Conservation (phyloP, 1,140 invertebrate species). For the Antheraea pernyi region DNA sequence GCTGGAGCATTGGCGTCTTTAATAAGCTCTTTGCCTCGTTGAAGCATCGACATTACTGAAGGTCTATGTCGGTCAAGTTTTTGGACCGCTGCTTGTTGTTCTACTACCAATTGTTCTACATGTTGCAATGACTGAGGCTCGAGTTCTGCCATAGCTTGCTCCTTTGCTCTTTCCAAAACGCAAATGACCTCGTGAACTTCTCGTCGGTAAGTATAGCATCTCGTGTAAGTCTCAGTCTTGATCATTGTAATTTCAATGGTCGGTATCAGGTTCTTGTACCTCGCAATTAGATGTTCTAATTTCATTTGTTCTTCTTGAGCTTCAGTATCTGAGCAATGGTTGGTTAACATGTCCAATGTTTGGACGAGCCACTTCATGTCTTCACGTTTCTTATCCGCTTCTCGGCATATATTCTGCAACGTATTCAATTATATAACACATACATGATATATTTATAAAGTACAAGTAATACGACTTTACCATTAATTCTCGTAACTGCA, state of each 20-base stretch:
- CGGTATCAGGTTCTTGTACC: conserved; percentile 95
- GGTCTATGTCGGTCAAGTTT: conserved; percentile 92
- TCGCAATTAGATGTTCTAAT: conserved; percentile 89
- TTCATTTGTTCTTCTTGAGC: conserved; percentile 88
- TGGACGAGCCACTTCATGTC: conserved; percentile 97
- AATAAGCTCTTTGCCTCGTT: conserved; percentile 92
- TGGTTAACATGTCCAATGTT: conserved; percentile 91
- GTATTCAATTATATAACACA: conserved; percentile 11
- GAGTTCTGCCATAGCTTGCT: conserved; percentile 83
- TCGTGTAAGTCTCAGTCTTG: conserved; percentile 94
- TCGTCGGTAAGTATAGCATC: conserved; percentile 94
- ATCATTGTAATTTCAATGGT: conserved; percentile 95
- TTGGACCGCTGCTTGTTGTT: conserved; percentile 89
- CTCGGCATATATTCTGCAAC: conserved; percentile 89
- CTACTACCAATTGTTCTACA: conserved; percentile 86
- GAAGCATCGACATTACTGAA: conserved; percentile 93
- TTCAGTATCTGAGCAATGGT: conserved; percentile 90
- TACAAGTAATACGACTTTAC: conserved; percentile 55
- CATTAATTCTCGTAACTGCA: conserved; percentile 80
- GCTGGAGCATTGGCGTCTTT: conserved; percentile 91
- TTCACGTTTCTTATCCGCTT: conserved; percentile 93
- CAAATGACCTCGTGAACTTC: conserved; percentile 92
- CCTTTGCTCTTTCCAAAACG: conserved; percentile 85
- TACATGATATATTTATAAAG: background rate
- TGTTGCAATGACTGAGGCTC: conserved; percentile 86